A percentile compares a stretch with the other conserved stretches of the same genome.
Evolutionary conservation across 1,140 invertebrate genomes (phyloP).

Genomic region (Pollicipes pollicipes): DNA sequence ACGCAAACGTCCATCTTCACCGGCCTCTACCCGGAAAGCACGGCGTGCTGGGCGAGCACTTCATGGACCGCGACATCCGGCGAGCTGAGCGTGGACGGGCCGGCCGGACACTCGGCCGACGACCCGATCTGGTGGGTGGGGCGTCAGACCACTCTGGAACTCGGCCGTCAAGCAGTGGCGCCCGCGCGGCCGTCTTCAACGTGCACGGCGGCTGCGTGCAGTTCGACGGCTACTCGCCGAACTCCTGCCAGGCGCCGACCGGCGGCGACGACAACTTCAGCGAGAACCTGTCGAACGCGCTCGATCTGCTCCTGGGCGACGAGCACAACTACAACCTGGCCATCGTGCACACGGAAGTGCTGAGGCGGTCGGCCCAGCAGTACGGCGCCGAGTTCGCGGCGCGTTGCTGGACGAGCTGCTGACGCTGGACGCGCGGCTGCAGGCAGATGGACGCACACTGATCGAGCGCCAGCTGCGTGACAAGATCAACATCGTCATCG

Average conservation of each 20-base stretch:
- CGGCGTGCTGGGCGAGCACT: not conserved
- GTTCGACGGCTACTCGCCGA: not conserved
- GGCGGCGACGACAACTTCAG: not conserved
- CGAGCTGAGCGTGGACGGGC: not conserved
- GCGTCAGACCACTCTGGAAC: not conserved
- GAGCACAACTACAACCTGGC: not conserved
- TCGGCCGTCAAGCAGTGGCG: constrained; percentile 2
- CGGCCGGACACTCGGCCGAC: not conserved
- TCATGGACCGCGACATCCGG: not conserved
- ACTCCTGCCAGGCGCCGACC: not conserved
- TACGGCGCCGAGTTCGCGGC: not conserved
- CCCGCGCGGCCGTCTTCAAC: not conserved
- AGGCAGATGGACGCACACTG: not conserved
- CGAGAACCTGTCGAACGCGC: not conserved
- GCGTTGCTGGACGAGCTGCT: not conserved
- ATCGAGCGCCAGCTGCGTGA: not conserved
- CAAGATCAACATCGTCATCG: not conserved
- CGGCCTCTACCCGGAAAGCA: not conserved
- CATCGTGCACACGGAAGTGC: constrained; percentile 2
- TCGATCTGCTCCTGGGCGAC: not conserved
- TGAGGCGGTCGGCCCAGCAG: not conserved
- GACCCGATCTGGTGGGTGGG: not conserved
- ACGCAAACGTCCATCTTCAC: not conserved
- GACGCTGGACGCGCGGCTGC: not conserved
- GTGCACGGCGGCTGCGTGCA: not conserved